These are phyloP conservation scores for Steatornis caripensis DNA, from an alignment of 2,113 vertebrate species.

Conservation along the genomic window DNA sequence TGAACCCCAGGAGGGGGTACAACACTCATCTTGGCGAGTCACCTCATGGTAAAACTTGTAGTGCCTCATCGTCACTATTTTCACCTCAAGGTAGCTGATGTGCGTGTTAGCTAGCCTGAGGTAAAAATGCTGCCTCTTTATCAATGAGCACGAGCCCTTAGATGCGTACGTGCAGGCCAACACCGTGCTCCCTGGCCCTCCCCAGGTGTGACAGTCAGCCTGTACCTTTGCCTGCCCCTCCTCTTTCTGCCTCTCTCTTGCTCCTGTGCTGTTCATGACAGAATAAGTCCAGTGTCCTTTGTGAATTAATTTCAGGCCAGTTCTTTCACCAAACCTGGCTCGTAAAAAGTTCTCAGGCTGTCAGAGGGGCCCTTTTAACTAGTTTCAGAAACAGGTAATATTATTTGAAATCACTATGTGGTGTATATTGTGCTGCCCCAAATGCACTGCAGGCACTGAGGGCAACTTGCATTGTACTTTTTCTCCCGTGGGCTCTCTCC, in stretches of 20 bases:
- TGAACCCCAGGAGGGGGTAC: background rate
- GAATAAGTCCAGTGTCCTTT: background rate
- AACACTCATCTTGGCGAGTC: background rate
- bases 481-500: background rate
- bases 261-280: background rate
- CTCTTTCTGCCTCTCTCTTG: background rate
- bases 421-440: background rate
- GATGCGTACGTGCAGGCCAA: background rate
- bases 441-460: background rate
- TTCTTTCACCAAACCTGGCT: background rate
- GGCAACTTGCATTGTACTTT: background rate
- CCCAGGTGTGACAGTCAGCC: background rate
- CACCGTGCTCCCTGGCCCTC: background rate
- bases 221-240: background rate
- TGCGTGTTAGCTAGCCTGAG: background rate
- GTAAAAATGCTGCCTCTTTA: background rate
- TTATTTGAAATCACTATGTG: background rate
- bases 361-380: background rate
- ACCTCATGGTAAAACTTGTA: background rate
- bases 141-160: background rate
- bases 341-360: background rate
- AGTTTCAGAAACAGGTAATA: background rate
- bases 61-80: background rate
- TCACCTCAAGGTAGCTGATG: background rate
- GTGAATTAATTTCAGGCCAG: background rate